Evolutionary conservation across 2,888 invertebrate genomes (phyloP).

Genomic region (Lepidocyrtoides sp.): DNA sequence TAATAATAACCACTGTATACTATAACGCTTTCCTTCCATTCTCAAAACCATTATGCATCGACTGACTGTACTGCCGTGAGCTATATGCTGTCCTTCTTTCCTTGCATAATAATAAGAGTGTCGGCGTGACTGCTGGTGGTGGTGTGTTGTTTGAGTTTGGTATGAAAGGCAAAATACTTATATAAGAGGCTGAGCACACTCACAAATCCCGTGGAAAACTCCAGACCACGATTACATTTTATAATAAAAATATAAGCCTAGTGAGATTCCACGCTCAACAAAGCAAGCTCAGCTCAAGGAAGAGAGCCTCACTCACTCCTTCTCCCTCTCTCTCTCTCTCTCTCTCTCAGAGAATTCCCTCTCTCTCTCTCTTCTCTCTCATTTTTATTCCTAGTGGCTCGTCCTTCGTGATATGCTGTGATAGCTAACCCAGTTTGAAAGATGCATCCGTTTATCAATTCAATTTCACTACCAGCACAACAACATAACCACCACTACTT

Average conservation of each 20-base stretch:
- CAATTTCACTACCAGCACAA: slow-evolving; percentile 60
- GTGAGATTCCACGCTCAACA: slow-evolving; percentile 42
- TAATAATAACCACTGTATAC: neutral
- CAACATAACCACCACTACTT: slow-evolving; percentile 23
- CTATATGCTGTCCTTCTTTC: slow-evolving; percentile 60
- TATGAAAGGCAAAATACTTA: slow-evolving; percentile 27
- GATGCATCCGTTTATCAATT: slow-evolving; percentile 73
- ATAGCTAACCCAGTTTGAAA: slow-evolving; percentile 72
- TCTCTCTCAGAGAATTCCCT: slow-evolving; percentile 45
- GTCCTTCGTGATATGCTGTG: slow-evolving; percentile 65
- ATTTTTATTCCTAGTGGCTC: slow-evolving; percentile 55
- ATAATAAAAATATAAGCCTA: slow-evolving; percentile 44
- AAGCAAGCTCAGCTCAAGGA: slow-evolving; percentile 19
- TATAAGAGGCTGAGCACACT: neutral
- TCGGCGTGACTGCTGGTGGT: slow-evolving; percentile 65
- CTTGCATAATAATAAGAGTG: slow-evolving; percentile 57
- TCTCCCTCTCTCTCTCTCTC: too few relatives aligned
- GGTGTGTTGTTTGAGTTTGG: neutral
- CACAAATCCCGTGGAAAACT: slow-evolving; percentile 64
- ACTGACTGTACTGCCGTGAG: neutral
- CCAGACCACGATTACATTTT: slow-evolving; percentile 68
- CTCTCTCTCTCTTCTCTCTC: slow-evolving; percentile 36
- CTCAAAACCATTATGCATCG: neutral
- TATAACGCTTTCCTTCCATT: too few relatives aligned
- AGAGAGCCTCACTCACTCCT: slow-evolving; percentile 29